Percentiles rank a stretch among this genome's conserved stretches.
Evolutionary conservation across 2,797 vertebrate species (phyloP).

Genomic region (Dryobates pubescens): DNA sequence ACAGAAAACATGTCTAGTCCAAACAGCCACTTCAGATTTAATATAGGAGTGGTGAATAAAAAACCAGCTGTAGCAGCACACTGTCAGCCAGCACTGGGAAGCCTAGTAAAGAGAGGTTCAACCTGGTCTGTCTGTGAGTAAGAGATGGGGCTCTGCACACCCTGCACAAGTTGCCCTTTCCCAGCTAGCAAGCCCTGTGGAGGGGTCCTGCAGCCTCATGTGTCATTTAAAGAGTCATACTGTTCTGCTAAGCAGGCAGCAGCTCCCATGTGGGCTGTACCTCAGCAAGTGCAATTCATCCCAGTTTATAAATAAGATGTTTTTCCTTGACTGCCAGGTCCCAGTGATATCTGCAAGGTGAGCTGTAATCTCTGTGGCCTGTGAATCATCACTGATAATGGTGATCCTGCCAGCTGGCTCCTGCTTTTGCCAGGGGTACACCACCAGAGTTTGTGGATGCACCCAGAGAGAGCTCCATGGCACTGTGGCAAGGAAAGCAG

Average conservation of each 20-base stretch:
- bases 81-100: neutral
- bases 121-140: neutral
- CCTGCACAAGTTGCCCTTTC: neutral
- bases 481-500: fast-evolving
- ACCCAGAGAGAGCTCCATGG: neutral
- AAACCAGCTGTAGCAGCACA: neutral
- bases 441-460: neutral
- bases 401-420: neutral
- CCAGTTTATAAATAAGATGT: constrained; percentile 11
- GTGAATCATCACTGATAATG: neutral
- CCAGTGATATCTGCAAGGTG: neutral
- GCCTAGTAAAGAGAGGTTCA: neutral
- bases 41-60: neutral
- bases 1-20: neutral
- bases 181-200: neutral
- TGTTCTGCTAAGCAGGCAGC: neutral
- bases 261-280: neutral
- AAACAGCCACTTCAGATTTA: constrained; percentile 3
- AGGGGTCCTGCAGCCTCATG: neutral
- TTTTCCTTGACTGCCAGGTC: constrained; percentile 23
- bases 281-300: fast-evolving
- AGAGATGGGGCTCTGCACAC: neutral
- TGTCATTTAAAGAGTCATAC: neutral
- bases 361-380: constrained; percentile 26
- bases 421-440: neutral